Conservation (phyloP, 2,888 invertebrate genomes). For the Xestia ashworthii region DNA sequence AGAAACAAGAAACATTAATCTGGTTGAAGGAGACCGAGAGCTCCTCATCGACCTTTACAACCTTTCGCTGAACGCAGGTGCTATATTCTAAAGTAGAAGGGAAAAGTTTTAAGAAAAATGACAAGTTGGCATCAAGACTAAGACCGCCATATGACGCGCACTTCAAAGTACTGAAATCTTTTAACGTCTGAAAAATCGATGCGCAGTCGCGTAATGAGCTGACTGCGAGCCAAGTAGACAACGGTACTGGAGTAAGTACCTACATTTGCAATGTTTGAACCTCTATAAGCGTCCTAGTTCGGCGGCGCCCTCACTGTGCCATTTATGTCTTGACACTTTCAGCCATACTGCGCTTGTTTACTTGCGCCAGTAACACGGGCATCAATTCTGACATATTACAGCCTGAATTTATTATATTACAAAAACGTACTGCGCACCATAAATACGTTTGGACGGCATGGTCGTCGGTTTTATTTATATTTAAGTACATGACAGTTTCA, state of each 20-base stretch:
- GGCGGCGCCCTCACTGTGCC: conserved; percentile 32
- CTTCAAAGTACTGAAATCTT: conserved; percentile 40
- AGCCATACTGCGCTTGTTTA: conserved; percentile 23
- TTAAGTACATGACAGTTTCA: conserved; percentile 31
- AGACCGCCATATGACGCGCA: conserved; percentile 18
- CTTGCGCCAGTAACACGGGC: conserved; percentile 19
- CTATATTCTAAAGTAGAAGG: conserved; percentile 1
- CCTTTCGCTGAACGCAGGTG: conserved; percentile 18
- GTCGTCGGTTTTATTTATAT: conserved; percentile 8
- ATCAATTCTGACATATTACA: conserved; percentile 7
- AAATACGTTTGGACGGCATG: conserved; percentile 18
- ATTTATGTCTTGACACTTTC: conserved; percentile 51
- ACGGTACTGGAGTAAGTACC: conserved; percentile 47
- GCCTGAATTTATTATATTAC: conserved; percentile 15
- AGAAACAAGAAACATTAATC: conserved; percentile 61
- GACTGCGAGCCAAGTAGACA: conserved; percentile 65
- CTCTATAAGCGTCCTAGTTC: conserved; percentile 40
- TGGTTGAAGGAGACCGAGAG: conserved; percentile 46
- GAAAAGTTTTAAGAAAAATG: conserved; percentile 26
- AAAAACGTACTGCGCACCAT: conserved; percentile 13
- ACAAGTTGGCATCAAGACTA: conserved; percentile 14
- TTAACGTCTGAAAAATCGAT: conserved; percentile 57
- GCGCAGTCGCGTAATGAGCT: conserved; percentile 56
- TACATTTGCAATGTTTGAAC: conserved; percentile 46
- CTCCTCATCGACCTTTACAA: conserved; percentile 22